A percentile compares a stretch with the other conserved stretches of the same genome.
These are phyloP conservation scores for Ornithoptera priamus DNA, from an alignment of 2,888 invertebrate species.

Conservation along the genomic window DNA sequence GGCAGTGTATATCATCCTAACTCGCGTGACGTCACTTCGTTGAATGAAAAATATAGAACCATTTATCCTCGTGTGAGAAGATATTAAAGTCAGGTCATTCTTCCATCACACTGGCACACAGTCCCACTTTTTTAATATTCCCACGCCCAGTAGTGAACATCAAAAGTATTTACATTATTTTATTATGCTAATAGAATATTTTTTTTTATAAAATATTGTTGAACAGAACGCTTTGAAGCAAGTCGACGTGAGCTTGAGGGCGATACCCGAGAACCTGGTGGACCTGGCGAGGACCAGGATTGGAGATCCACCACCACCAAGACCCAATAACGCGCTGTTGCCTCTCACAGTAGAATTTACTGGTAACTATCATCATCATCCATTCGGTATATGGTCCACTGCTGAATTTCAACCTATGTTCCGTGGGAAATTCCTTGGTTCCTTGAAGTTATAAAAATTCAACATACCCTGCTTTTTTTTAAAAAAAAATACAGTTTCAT, in stretches of 20 bases:
- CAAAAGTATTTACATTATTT: background rate
- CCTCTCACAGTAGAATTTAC: conserved; percentile 72
- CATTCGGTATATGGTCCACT: no score
- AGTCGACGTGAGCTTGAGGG: conserved; percentile 52
- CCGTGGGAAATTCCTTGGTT: no score
- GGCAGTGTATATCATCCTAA: no score
- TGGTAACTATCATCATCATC: conserved; percentile 61
- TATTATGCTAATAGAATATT: background rate
- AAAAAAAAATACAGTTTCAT: no score
- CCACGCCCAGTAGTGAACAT: background rate
- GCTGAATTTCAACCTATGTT: no score
- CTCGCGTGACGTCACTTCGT: no score
- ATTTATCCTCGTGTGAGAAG: background rate
- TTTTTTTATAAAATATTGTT: conserved; percentile 30
- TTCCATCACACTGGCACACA: no score
- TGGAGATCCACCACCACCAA: conserved; percentile 53
- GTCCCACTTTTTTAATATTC: no score
- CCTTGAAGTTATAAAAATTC: no score
- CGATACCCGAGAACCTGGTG: conserved; percentile 77
- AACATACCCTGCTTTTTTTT: no score
- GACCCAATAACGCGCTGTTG: conserved; percentile 61
- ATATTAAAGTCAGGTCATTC: background rate
- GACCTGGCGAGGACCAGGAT: conserved; percentile 75
- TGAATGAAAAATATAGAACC: background rate
- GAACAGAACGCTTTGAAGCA: conserved; percentile 46